Percentiles rank a stretch among this genome's conserved stretches.
Evolutionary conservation across 2,113 vertebrate species (phyloP).

Genomic region (Notarius quadriscutis): DNA sequence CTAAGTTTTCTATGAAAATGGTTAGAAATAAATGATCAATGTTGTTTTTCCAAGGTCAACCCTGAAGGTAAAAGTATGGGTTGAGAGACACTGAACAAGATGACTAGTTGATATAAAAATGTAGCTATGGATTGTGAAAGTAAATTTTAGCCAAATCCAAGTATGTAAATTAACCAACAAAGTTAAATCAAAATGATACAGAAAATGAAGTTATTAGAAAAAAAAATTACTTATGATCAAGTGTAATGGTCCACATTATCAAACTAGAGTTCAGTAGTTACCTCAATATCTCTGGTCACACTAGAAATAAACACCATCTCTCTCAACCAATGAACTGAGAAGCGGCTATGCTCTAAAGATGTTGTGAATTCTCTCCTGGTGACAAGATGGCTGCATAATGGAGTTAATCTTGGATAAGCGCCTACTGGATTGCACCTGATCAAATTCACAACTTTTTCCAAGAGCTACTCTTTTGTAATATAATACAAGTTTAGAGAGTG

Average conservation of each 20-base stretch:
- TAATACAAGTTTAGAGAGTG: not conserved
- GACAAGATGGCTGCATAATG: not conserved
- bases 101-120: not conserved
- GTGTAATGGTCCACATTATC: not conserved
- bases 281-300: not conserved
- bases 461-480: not conserved
- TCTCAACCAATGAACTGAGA: not conserved
- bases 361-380: not conserved
- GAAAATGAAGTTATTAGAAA: not conserved
- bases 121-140: not conserved
- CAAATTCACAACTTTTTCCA: not conserved
- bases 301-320: not conserved
- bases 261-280: not conserved
- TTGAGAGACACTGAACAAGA: not conserved
- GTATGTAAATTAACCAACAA: too few relatives aligned
- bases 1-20: not conserved
- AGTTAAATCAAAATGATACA: not conserved
- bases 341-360: not conserved
- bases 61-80: not conserved
- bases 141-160: too few relatives aligned
- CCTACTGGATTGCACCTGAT: not conserved
- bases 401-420: not conserved
- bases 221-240: not conserved
- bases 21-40: not conserved
- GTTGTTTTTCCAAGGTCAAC: not conserved